phyloP scores from a whole-genome alignment of 2,888 invertebrate species.

The Abrostola tripartita region DNA sequence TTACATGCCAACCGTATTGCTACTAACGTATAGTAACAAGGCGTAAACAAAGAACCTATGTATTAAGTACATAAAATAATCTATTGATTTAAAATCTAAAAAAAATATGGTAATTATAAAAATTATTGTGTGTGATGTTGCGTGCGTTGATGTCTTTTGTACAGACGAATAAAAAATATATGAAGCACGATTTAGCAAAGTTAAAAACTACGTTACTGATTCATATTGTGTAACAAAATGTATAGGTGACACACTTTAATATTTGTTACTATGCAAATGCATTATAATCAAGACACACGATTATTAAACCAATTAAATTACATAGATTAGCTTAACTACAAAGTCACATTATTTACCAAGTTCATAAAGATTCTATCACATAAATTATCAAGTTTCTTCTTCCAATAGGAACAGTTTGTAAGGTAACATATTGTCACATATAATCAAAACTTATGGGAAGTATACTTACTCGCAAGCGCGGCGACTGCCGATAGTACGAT shows the following conservation, averaged over 20 bases:
- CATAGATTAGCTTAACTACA: not conserved
- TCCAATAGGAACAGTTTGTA: conserved; percentile 19
- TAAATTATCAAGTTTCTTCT: conserved; percentile 14
- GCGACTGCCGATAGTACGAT: conserved; percentile 82
- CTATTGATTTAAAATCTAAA: not conserved
- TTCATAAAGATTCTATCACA: not conserved
- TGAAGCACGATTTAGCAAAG: conserved; percentile 15
- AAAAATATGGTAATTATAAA: not conserved
- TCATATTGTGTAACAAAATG: conserved; percentile 30
- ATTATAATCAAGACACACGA: conserved; percentile 11
- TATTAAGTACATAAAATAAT: not conserved
- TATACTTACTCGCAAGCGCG: conserved; percentile 84
- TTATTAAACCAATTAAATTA: not conserved
- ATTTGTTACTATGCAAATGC: conserved; percentile 7
- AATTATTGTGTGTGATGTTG: not conserved
- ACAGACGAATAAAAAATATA: conserved; percentile 21
- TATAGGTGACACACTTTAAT: conserved; percentile 29
- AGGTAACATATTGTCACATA: conserved; percentile 27
- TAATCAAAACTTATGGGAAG: conserved; percentile 27
- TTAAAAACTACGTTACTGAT: conserved; percentile 18
- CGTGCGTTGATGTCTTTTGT: conserved; percentile 72
- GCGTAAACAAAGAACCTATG: not conserved
- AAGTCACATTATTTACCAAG: not conserved
- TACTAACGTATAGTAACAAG: not conserved
- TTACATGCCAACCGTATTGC: conserved; percentile 3